A percentile compares a stretch with the other conserved stretches of the same genome.
Conservation (phyloP, 2,888 invertebrate species). For the Dimorphilus gyrociliatus region DNA sequence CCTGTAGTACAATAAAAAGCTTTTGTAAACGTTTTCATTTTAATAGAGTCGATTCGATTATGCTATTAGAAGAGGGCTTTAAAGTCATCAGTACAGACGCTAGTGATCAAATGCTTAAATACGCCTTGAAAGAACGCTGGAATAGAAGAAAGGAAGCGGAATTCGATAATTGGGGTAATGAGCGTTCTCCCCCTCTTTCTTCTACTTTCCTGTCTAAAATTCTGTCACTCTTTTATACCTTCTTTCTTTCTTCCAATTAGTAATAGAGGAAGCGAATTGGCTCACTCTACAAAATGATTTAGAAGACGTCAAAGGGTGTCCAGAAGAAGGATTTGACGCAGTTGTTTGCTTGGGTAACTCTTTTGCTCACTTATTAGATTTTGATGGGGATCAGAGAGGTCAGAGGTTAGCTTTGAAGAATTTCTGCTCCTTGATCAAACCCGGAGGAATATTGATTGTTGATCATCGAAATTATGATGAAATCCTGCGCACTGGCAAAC, state of each 20-base stretch:
- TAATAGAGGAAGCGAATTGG: constrained; percentile 83
- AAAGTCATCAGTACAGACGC: constrained; percentile 70
- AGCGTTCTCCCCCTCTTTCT: background rate
- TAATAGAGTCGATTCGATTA: constrained; percentile 64
- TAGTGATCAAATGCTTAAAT: constrained; percentile 79
- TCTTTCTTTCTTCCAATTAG: too few species aligned
- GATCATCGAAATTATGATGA: constrained; percentile 77
- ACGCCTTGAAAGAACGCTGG: constrained; percentile 71
- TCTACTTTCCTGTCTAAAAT: background rate
- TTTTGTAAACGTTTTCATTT: too few species aligned
- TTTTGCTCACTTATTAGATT: constrained; percentile 70
- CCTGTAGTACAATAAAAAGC: too few species aligned
- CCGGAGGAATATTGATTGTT: constrained; percentile 64
- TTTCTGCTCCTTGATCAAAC: constrained; percentile 64
- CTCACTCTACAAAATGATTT: constrained; percentile 60
- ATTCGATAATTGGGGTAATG: constrained; percentile 69
- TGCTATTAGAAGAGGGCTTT: constrained; percentile 72
- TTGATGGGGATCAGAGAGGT: constrained; percentile 19
- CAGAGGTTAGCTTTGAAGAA: constrained; percentile 49
- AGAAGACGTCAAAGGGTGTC: constrained; percentile 29
- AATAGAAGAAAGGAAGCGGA: constrained; percentile 55
- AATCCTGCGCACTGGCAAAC: constrained; percentile 58
- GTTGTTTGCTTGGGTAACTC: constrained; percentile 78
- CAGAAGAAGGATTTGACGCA: constrained; percentile 55
- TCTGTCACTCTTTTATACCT: background rate